Evolutionary conservation across 2,888 invertebrate genomes (phyloP).

Genomic region (Brenthis ino): DNA sequence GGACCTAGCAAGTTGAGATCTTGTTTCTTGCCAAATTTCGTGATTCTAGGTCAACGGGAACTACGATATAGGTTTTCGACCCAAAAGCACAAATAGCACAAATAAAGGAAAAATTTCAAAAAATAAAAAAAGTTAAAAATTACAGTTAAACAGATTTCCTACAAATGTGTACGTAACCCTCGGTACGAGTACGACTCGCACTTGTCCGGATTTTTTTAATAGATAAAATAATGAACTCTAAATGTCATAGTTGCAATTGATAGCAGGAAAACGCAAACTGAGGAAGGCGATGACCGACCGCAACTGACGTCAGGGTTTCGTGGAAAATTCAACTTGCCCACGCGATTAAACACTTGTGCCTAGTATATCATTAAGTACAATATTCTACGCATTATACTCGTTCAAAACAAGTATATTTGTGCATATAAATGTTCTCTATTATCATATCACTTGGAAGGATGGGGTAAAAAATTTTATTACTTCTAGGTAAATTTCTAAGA

Average conservation of each 20-base stretch:
- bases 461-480: no score
- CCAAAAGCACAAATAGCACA: no score
- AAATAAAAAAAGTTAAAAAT: no score
- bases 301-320: constrained; percentile 69
- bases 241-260: constrained; percentile 21
- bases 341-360: constrained; percentile 38
- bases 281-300: constrained; percentile 61
- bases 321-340: constrained; percentile 61
- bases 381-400: constrained; percentile 23
- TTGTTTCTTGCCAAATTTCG: no score
- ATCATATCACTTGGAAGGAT: background rate
- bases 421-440: background rate
- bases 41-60: no score
- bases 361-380: constrained; percentile 30
- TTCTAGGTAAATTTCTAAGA: no score
- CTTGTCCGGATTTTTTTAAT: background rate
- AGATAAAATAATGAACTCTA: background rate
- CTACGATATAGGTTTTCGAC: no score
- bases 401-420: constrained; percentile 14
- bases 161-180: no score
- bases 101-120: no score
- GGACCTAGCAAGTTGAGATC: no score
- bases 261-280: constrained; percentile 61
- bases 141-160: no score
- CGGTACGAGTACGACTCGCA: no score